Base-by-base conservation (phyloP, 2,113 vertebrate genomes). In the Nipponia nippon region DNA sequence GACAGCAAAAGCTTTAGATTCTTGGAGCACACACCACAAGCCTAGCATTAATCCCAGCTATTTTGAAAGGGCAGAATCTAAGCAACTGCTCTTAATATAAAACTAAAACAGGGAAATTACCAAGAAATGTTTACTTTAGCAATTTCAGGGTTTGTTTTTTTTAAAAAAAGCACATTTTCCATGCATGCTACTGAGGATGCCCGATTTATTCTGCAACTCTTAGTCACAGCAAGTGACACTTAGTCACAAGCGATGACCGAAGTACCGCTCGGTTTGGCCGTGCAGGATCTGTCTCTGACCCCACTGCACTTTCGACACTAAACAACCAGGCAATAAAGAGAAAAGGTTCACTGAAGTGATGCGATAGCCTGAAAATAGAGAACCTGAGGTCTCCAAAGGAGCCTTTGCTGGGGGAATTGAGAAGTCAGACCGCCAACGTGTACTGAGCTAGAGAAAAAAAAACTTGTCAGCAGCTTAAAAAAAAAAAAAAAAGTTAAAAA, bases 221-320 rank as follows among this genome's bases (percentile, higher is more conserved):
- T 89, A 93, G 81, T 97, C 95, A 94, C 34, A 38, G 73, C 36
- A n/a, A 95, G 42, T 96, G 95, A 97, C 81, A 8, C 84, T 96
- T 73, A 94, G 92, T 97, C 96, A 97, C 40, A 52, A 58, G 27
- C 0, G 55, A 56, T 69, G 91, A 94, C 19, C 55, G 52, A 79
- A 80, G 52, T 2, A 2, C 19, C 30, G 72, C 44, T 70, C 2
- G 0, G 13, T 26, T 58, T 20, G 82, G 30, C 23, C 1, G 8
- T 5, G 23, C 52, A 15, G 53, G 44, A 65, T 11, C 30, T 5
- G 10, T 8, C 46, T 4, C 21, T 15, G 40, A 38, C 13, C 34
- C 20, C 49, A 0, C 30, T 8, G 46, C 32, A 4, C 59, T 84
- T 44, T 5, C 13, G 34, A 38, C 27, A 13, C 55, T 0, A 46